Evolutionary conservation across 2,888 invertebrate genomes (phyloP), one percentile per base, ranked within the genome.

Genomic region (Cephus pulcher): DNA sequence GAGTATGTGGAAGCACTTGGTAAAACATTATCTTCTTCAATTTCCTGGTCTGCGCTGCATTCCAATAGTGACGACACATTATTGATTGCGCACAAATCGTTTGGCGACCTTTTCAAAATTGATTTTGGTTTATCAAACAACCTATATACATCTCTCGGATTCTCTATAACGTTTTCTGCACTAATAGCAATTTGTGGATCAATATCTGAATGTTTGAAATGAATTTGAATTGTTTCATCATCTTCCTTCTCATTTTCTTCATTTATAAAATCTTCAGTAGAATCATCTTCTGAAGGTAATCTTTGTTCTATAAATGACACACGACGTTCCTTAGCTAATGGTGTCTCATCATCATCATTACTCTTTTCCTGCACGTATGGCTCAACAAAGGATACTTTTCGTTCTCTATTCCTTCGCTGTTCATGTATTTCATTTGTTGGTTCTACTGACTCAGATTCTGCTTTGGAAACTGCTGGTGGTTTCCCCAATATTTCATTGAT

Each of bases 131-230:
- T 85, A 0, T 80, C 81, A 75, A 88, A 86, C 68, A 86, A 78
- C 76, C 83, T 85, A 79, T 90, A 89, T 81, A 91, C 87, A 80
- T 91, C 90, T 70, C 79, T 75, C 12, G 91, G 91, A 32, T 85
- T 87, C 68, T 82, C 78, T 37, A 90, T 86, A 3, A 69, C n/a
- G n/a, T 78, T 79, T 15, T 78, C 77, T 12, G 69, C 76, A 30
- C 37, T 70, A 30, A 82, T 81, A 30, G 23, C 15, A 74, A 80
- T 70, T 12, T 77, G 40, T 1, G 84, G 73, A 76, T 83, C 75
- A 69, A 76, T 76, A 9, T 83, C 79, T 4, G 89, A 89, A 83
- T 90, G 90, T 73, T 80, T 82, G 76, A 90, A 89, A 79, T 89
- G 78, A 77, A 91, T 90, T 78, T 81, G 83, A 75, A 88, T 79